These are phyloP conservation scores for Stichopus horrens DNA, from an alignment of 53 echinoderm and acorn worm genomes.

Conservation along the genomic window DNA sequence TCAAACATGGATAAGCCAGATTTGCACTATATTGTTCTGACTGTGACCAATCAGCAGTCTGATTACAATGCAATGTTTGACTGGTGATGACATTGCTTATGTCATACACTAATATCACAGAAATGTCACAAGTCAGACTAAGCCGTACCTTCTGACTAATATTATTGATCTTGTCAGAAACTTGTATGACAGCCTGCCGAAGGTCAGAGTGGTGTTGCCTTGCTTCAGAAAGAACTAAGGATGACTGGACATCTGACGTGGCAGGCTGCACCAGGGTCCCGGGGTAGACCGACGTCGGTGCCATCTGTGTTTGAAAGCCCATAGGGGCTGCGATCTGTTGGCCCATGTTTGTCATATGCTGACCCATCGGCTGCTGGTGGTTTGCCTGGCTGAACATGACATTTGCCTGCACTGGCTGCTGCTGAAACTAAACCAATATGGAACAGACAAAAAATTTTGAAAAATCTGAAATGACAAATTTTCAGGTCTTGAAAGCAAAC, in stretches of 20 bases:
- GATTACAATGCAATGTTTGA: too few species aligned
- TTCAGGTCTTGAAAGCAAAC: too few species aligned
- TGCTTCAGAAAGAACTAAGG: conserved; percentile 78
- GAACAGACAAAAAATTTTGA: neutral
- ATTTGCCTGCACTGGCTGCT: conserved; percentile 30
- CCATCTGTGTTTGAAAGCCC: conserved; percentile 21
- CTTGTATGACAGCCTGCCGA: conserved; percentile 72
- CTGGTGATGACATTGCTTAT: too few species aligned
- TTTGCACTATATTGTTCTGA: too few species aligned
- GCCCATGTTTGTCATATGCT: conserved; percentile 26
- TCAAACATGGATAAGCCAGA: too few species aligned
- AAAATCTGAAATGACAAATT: too few species aligned
- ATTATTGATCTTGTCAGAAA: conserved; percentile 76
- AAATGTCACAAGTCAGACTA: too few species aligned
- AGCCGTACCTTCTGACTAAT: conserved; percentile 69
- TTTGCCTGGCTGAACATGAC: conserved; percentile 40
- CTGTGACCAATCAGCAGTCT: too few species aligned
- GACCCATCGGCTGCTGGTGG: conserved; percentile 47
- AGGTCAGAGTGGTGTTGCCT: conserved; percentile 89
- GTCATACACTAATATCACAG: too few species aligned
- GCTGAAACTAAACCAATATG: neutral
- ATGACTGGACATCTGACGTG: conserved; percentile 44
- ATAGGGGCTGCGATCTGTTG: conserved; percentile 41
- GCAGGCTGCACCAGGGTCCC: conserved; percentile 30
- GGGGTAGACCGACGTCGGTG: conserved; percentile 29